These are phyloP conservation scores for Pontoporia blainvillei DNA, from an alignment of 2,113 vertebrate genomes.

Conservation along the genomic window DNA sequence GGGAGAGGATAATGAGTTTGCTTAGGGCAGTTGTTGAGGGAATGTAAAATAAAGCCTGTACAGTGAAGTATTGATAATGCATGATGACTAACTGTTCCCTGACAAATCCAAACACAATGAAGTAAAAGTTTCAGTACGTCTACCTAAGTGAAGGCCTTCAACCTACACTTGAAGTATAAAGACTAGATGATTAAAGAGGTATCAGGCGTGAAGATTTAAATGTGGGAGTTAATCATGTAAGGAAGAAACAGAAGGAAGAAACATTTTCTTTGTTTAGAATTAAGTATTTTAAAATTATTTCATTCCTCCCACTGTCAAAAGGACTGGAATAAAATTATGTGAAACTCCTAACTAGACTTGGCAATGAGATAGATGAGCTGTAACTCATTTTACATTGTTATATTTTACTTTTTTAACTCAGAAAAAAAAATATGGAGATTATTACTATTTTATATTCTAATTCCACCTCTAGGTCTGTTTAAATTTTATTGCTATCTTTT, in stretches of 20 bases:
- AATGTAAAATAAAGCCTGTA: not conserved
- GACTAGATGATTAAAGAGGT: not conserved
- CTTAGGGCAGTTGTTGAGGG: not conserved
- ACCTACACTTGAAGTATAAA: not conserved
- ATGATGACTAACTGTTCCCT: not conserved
- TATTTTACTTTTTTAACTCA: not conserved
- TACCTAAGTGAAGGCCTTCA: not conserved
- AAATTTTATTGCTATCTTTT: not conserved
- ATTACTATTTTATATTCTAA: not conserved
- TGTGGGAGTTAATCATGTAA: not conserved
- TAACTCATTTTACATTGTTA: not conserved
- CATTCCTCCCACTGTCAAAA: not conserved
- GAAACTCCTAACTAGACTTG: not conserved
- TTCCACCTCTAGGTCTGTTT: not conserved
- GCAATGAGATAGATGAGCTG: not conserved
- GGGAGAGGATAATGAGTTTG: not conserved
- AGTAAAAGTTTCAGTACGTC: not conserved
- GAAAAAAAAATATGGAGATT: not conserved
- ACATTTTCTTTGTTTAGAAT: not conserved
- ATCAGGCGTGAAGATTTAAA: not conserved
- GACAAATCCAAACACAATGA: not conserved
- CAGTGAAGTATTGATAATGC: not conserved
- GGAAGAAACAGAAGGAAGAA: not conserved
- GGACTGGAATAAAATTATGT: not conserved
- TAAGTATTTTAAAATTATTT: not conserved